Percentiles rank a stretch among this genome's conserved stretches.
These are phyloP conservation scores for Lampropteryx suffumata DNA, from an alignment of 2,888 invertebrate species.

Conservation along the genomic window DNA sequence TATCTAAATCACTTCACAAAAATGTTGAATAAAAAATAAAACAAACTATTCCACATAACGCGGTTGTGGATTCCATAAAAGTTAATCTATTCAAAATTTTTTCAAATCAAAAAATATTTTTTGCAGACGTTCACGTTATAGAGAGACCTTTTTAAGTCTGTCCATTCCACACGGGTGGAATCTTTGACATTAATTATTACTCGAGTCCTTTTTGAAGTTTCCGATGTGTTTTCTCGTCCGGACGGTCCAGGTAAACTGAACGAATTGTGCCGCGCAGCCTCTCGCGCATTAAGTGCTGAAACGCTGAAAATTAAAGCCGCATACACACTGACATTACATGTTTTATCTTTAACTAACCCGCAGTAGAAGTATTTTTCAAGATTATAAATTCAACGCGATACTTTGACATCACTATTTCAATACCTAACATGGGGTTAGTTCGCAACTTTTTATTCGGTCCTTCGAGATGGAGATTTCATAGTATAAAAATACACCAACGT, in stretches of 20 bases:
- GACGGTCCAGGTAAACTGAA: slow-evolving; percentile 49
- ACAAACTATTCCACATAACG: not conserved
- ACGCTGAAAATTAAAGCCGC: slow-evolving; percentile 46
- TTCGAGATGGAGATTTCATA: too few relatives aligned
- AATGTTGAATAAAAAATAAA: not conserved
- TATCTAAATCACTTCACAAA: slow-evolving; percentile 4
- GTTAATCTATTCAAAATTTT: not conserved
- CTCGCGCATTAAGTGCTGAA: slow-evolving; percentile 43
- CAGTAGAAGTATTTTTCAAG: too few relatives aligned
- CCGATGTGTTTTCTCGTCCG: slow-evolving; percentile 36
- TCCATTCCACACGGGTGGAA: not conserved
- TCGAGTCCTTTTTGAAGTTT: slow-evolving; percentile 17
- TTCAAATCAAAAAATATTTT: not conserved
- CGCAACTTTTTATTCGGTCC: too few relatives aligned
- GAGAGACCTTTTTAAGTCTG: not conserved
- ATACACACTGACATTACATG: slow-evolving; percentile 27
- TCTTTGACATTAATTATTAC: not conserved
- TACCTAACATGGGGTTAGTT: too few relatives aligned
- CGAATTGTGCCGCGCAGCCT: slow-evolving; percentile 36
- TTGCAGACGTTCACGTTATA: slow-evolving; percentile 8
- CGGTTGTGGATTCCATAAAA: not conserved
- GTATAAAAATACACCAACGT: too few relatives aligned
- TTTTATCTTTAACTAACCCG: too few relatives aligned
- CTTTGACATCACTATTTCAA: too few relatives aligned
- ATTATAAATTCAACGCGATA: too few relatives aligned